A percentile compares a stretch with the other conserved stretches of the same genome.
Evolutionary conservation across 1,140 invertebrate genomes (phyloP).

Genomic region (Zaprionus nigranus): DNA sequence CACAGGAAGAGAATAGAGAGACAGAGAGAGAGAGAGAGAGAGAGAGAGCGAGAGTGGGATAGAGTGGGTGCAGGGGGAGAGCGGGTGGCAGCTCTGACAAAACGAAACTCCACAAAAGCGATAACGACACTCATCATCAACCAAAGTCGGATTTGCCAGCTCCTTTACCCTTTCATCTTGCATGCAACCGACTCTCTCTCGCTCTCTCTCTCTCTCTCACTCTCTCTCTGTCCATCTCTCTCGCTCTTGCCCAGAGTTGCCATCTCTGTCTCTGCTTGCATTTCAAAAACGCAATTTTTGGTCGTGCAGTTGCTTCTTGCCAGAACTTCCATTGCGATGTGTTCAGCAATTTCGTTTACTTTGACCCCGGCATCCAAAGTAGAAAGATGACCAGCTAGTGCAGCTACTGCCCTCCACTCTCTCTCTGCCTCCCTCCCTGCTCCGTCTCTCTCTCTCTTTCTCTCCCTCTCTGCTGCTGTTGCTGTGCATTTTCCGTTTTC

Average conservation of each 20-base stretch:
- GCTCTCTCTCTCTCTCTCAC: background rate
- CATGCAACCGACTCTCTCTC: background rate
- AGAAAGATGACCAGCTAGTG: conserved; percentile 38
- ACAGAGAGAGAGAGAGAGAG: background rate
- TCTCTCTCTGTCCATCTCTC: background rate
- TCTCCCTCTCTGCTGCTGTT: conserved; percentile 8
- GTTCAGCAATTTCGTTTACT: conserved; percentile 53
- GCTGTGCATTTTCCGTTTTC: conserved; percentile 78
- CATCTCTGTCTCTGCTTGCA: conserved; percentile 50
- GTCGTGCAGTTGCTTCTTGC: conserved; percentile 57
- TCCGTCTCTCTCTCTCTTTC: background rate
- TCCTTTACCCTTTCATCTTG: conserved; percentile 37
- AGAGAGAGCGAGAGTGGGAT: background rate
- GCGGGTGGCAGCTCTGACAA: conserved; percentile 45
- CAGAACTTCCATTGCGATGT: conserved; percentile 60
- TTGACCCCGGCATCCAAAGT: conserved; percentile 40
- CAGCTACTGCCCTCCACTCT: background rate
- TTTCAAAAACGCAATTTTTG: conserved; percentile 80
- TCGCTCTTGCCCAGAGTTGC: conserved; percentile 4
- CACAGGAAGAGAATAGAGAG: conserved; percentile 37
- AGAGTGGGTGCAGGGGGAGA: background rate
- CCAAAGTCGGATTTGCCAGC: conserved; percentile 76
- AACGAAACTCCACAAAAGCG: conserved; percentile 77
- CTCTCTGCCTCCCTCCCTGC: background rate
- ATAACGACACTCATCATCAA: conserved; percentile 83